phyloP scores from a whole-genome alignment of 2,888 invertebrate genomes.

The Polymixis flavicincta region DNA sequence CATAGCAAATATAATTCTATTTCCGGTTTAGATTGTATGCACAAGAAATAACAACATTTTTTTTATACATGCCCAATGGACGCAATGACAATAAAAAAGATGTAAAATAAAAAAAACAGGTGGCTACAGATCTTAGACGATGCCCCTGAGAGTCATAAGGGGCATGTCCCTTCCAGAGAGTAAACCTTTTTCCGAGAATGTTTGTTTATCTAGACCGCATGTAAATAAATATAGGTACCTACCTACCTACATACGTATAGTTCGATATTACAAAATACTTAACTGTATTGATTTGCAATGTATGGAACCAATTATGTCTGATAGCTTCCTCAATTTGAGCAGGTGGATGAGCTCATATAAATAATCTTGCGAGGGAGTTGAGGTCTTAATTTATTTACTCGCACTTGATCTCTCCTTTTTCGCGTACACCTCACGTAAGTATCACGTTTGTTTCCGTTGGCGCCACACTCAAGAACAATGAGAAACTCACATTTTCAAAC shows the following conservation, averaged over 20 bases:
- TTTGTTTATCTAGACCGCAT: slow-evolving; percentile 61
- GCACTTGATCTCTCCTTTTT: slow-evolving; percentile 48
- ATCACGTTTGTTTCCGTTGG: slow-evolving; percentile 31
- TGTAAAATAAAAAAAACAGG: slow-evolving; percentile 76
- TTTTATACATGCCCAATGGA: slow-evolving; percentile 60
- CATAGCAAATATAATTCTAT: slow-evolving; percentile 10
- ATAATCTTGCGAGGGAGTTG: slow-evolving; percentile 35
- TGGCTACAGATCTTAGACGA: slow-evolving; percentile 75
- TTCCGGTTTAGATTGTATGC: slow-evolving; percentile 30
- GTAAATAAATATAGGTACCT: slow-evolving; percentile 49
- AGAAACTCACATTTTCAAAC: slow-evolving; percentile 26
- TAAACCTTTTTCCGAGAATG: slow-evolving; percentile 73
- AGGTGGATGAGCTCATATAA: slow-evolving; percentile 33
- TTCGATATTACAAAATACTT: slow-evolving; percentile 26
- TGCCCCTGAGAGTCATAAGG: slow-evolving; percentile 78
- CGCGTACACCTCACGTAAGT: slow-evolving; percentile 21
- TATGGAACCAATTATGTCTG: slow-evolving; percentile 13
- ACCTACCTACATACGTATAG: neutral
- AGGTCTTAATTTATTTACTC: slow-evolving; percentile 58
- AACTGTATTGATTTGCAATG: slow-evolving; percentile 42
- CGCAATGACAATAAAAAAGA: slow-evolving; percentile 76
- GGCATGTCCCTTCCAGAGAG: slow-evolving; percentile 74
- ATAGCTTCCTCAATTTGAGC: slow-evolving; percentile 55
- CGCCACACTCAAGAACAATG: slow-evolving; percentile 35
- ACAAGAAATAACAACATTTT: slow-evolving; percentile 37